Evolutionary conservation across 2,113 vertebrate species (phyloP).

Genomic region (Octodon degus): DNA sequence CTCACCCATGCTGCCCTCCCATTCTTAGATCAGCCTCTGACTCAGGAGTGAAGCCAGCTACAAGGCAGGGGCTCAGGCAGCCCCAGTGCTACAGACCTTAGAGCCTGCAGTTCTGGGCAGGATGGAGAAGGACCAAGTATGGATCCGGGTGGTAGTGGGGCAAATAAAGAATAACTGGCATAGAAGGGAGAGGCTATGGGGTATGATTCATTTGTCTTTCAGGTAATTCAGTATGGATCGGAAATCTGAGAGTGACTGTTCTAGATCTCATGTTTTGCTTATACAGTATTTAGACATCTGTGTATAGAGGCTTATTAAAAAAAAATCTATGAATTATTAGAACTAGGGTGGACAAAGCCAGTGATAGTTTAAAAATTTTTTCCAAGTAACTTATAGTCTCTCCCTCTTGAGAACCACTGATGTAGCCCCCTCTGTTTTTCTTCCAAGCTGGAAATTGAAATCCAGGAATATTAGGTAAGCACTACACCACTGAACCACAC

Average conservation of each 20-base stretch:
- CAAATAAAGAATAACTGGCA: not conserved
- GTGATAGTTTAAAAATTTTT: constrained; percentile 41
- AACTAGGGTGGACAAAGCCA: not conserved
- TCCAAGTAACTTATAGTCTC: not conserved
- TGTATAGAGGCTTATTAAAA: not conserved
- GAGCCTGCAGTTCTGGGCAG: not conserved
- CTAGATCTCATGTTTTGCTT: constrained; percentile 7
- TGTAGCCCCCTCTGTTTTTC: not conserved
- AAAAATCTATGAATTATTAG: not conserved
- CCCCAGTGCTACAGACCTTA: not conserved
- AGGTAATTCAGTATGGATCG: not conserved
- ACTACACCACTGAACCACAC: not conserved
- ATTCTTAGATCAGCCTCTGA: not conserved
- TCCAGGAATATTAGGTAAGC: not conserved
- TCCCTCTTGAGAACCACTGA: not conserved
- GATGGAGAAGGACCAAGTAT: not conserved
- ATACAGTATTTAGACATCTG: not conserved
- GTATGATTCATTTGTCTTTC: not conserved
- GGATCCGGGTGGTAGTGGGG: not conserved
- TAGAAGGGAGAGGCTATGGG: not conserved
- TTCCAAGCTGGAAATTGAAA: not conserved
- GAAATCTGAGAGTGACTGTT: not conserved
- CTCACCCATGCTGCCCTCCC: not conserved
- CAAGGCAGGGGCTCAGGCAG: not conserved
- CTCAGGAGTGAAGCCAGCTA: not conserved